Base-by-base conservation (phyloP, 2,888 invertebrate genomes). In the Melieria crassipennis region DNA sequence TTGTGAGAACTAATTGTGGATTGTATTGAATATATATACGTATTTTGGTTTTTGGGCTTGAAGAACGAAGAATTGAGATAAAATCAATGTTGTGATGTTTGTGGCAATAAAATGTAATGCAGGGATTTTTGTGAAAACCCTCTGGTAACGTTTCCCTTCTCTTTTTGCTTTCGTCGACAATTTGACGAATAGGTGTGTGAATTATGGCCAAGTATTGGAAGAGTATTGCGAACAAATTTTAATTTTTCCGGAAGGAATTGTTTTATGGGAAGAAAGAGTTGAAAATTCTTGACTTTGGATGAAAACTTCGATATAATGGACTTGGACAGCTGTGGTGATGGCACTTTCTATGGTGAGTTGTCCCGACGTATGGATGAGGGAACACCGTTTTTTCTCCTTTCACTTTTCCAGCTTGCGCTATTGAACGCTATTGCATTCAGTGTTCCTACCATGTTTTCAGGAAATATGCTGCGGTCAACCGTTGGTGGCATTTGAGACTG, bases 91-190 rank as follows among this genome's bases (percentile, higher is more conserved):
- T 16, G 16, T 1, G 16, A 16, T 16, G 16, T 16, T 16, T 16
- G 16, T 16, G 16, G 16, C 1, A 16, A 16, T 16, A 16, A 16
- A 16, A 16, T 16, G 16, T 1, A 16, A 16, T 16, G 16, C 30
- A 30, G 30, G 30, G 30, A 30, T 30, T 30, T 30, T 30, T 30
- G 30, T 30, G 30, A 30, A 5, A 57, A 57, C 10, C 42, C 57
- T 57, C 9, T 57, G 30, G 13, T 13, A 57, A 57, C 13, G 61
- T 45, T 45, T 13, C 10, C 7, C 50, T 50, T 7, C 13, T 13
- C 16, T 52, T 69, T 69, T 69, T 69, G 69, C 69, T 30, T 69
- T 69, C 69, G 69, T 69, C 16, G 46, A 30, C 69, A 69, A 62
- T 61, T 69, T 11, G 30, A 30, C 30, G 30, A 30, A 30, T 57